A percentile compares a stretch with the other conserved stretches of the same genome.
Evolutionary conservation across 2,113 vertebrate genomes (phyloP).

Genomic region (Piaya cayana): DNA sequence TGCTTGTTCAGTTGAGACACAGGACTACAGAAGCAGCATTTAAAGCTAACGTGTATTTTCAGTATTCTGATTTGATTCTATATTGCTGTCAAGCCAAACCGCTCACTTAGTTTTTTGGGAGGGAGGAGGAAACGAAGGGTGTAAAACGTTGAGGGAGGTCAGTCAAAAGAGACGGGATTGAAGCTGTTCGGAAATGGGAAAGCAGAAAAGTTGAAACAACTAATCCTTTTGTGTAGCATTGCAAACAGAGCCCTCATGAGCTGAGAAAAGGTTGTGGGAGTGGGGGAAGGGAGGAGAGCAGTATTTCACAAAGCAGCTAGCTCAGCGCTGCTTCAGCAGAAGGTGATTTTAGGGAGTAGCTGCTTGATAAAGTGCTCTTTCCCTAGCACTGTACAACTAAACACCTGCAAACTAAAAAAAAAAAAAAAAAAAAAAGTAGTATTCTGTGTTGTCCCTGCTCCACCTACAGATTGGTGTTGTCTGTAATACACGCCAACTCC

Average conservation of each 20-base stretch:
- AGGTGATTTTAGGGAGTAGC: not conserved
- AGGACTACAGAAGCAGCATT: not conserved
- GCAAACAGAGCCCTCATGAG: slow-evolving; percentile 6
- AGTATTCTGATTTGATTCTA: not conserved
- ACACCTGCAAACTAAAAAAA: not conserved
- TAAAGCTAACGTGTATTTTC: not conserved
- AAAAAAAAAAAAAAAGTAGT: too few relatives aligned
- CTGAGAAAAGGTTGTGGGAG: not conserved
- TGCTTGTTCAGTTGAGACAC: not conserved
- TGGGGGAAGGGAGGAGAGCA: not conserved
- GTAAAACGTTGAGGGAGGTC: not conserved
- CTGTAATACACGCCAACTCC: not conserved
- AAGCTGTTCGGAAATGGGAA: slow-evolving; percentile 1
- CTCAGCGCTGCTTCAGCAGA: not conserved
- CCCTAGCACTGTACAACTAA: not conserved
- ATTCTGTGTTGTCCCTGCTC: not conserved
- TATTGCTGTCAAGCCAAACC: not conserved
- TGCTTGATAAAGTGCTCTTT: not conserved
- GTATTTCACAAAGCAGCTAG: not conserved
- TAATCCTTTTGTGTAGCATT: slow-evolving; percentile 40
- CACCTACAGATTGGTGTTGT: not conserved
- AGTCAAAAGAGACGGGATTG: not conserved
- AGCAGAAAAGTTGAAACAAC: slow-evolving; percentile 41
- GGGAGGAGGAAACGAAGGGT: not conserved
- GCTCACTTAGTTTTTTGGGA: not conserved